phyloP scores from a whole-genome alignment of 1,140 invertebrate species.

The Radopholus similis region DNA sequence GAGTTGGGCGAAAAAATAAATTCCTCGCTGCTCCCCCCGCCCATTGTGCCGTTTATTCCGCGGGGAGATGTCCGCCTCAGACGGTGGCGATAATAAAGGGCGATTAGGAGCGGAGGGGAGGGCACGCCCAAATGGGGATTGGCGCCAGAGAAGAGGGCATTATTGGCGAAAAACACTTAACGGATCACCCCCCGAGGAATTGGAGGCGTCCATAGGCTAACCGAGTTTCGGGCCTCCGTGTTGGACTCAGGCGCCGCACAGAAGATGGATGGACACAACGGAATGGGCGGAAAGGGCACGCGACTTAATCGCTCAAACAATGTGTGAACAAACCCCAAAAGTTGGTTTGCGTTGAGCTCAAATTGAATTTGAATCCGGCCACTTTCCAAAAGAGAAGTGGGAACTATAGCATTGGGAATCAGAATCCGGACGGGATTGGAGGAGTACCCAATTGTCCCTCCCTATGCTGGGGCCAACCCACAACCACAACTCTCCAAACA shows the following conservation, averaged over 20 bases:
- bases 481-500: too few species aligned
- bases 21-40: neutral
- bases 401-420: too few species aligned
- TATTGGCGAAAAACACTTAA: constrained; percentile 20
- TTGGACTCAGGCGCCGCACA: neutral
- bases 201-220: too few species aligned
- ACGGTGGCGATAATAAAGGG: neutral
- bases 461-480: too few species aligned
- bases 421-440: too few species aligned
- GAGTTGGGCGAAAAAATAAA: too few species aligned
- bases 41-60: neutral
- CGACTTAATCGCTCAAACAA: neutral
- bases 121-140: neutral
- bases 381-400: too few species aligned
- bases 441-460: too few species aligned
- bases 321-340: neutral
- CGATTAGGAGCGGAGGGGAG: neutral
- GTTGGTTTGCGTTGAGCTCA: neutral
- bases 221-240: too few species aligned
- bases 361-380: neutral
- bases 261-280: neutral
- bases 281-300: neutral
- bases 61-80: neutral
- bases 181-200: constrained; percentile 9
- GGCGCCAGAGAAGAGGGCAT: neutral